Evolutionary conservation across 2,113 vertebrate species (phyloP).

Genomic region (Notarius lentiginosus): DNA sequence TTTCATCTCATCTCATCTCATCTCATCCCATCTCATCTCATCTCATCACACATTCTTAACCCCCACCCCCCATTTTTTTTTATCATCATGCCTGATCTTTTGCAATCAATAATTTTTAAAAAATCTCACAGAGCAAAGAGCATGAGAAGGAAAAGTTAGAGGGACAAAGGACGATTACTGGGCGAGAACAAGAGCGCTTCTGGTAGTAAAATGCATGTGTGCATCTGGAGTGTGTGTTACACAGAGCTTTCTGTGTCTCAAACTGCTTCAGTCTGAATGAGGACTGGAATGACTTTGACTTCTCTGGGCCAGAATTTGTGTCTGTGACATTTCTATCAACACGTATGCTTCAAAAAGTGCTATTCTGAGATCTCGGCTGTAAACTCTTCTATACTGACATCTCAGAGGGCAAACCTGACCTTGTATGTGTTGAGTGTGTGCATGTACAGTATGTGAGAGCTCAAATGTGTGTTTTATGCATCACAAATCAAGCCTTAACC

Average conservation of each 20-base stretch:
- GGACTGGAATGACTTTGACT: slow-evolving; percentile 18
- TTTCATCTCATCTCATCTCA: slow-evolving; percentile 32
- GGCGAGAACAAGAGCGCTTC: slow-evolving; percentile 15
- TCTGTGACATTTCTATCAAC: slow-evolving; percentile 50
- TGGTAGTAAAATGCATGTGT: not conserved
- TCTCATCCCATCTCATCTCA: slow-evolving; percentile 32
- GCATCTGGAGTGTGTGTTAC: not conserved
- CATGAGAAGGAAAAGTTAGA: slow-evolving; percentile 29
- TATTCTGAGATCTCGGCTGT: not conserved
- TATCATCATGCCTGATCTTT: slow-evolving; percentile 22
- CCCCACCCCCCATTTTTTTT: not conserved
- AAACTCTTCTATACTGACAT: not conserved
- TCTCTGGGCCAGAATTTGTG: slow-evolving; percentile 51
- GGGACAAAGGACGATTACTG: slow-evolving; percentile 9
- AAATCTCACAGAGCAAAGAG: slow-evolving; percentile 19
- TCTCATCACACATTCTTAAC: slow-evolving; percentile 27
- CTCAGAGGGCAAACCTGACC: not conserved
- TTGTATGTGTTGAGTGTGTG: slow-evolving; percentile 9
- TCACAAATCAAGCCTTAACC: slow-evolving; percentile 45
- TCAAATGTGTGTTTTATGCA: slow-evolving; percentile 34
- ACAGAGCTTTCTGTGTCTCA: slow-evolving; percentile 34
- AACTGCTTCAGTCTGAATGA: not conserved
- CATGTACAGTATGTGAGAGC: slow-evolving; percentile 19
- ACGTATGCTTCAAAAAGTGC: not conserved
- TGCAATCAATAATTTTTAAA: slow-evolving; percentile 1